A percentile compares a stretch with the other conserved stretches of the same genome.
Evolutionary conservation across 2,797 vertebrate species (phyloP).

Genomic region (Notolepis coatsorum): DNA sequence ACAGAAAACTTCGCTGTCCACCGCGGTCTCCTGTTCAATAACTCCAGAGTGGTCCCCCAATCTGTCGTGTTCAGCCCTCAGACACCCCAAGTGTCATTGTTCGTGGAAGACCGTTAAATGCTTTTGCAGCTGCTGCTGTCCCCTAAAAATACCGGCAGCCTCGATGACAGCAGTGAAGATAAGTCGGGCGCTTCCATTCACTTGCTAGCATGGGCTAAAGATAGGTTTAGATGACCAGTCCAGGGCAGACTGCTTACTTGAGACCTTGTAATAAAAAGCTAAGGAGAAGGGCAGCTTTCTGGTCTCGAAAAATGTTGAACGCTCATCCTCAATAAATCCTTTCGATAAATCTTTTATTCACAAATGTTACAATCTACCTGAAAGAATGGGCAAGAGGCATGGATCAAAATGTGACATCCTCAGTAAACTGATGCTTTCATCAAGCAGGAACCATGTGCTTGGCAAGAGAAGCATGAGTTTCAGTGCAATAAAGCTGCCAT

Average conservation of each 20-base stretch:
- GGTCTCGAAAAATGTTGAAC: conserved; percentile 30
- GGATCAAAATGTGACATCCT: not conserved
- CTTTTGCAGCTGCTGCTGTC: conserved; percentile 88
- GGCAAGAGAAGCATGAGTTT: not conserved
- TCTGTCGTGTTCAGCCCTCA: conserved; percentile 69
- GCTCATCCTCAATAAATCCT: not conserved
- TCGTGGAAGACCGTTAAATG: conserved; percentile 85
- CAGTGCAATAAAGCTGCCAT: not conserved
- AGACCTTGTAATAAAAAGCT: conserved; percentile 74
- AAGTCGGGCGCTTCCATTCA: conserved; percentile 86
- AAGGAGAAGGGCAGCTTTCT: conserved; percentile 58
- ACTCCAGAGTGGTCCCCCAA: conserved; percentile 57
- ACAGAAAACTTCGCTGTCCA: conserved; percentile 24
- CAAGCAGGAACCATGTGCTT: not conserved
- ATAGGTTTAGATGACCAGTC: conserved; percentile 76
- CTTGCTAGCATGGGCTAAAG: conserved; percentile 85
- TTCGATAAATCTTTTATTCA: conserved; percentile 6
- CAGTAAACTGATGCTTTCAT: not conserved
- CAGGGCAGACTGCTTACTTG: conserved; percentile 74
- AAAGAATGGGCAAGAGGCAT: not conserved
- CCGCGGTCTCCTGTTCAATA: conserved; percentile 39
- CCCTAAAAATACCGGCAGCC: conserved; percentile 87
- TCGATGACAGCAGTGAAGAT: conserved; percentile 86
- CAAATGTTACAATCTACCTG: not conserved
- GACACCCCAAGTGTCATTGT: conserved; percentile 85